Base-by-base conservation (phyloP, 2,113 vertebrate species). In the Gambusia holbrooki region DNA sequence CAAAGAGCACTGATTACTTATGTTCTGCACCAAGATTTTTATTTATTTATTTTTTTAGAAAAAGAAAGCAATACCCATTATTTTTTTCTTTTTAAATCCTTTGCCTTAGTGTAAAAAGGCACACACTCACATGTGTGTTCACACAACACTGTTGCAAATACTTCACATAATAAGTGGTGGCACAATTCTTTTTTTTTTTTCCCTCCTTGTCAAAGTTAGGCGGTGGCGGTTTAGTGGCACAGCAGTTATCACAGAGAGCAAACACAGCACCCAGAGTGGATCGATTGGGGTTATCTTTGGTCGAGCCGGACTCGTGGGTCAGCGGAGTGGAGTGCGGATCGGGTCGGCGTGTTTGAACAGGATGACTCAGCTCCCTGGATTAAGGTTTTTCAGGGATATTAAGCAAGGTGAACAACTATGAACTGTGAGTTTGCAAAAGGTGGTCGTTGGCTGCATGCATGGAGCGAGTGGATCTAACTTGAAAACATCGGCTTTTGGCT, bases 241-340 rank as follows among this genome's bases (percentile, higher is more conserved):
- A 67, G 76, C 66, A 51, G 77, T 84, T 88, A 83, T 90, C 85
- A 62, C 70, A 60, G 61, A 89, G 79, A 80, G 92, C 88, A 92
- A 93, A 93, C 92, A 90, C 61, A 40, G 88, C 37, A 35, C 66
- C 68, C 60, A 64, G 88, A 85, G 68, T 73, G 76, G 79, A 85
- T 91, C 90, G 72, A 84, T 81, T 42, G 5, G 65, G 86, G 92
- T 90, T 90, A 92, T 94, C 94, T 95, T 95, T 94, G 94, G 94
- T 95, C 84, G 81, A 93, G 88, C 69, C 62, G 51, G 80, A 77
- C 81, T 82, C 84, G 78, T 88, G 91, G 90, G 92, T 89, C 83
- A 69, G 73, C 69, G 73, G 73, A 66, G 70, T 66, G 74, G 77
- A 73, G 58, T 13, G 71, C 51, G 69, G 27, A 69, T 60, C 62